Conservation (phyloP, 2,797 vertebrate species). For the Champsocephalus gunnari region DNA sequence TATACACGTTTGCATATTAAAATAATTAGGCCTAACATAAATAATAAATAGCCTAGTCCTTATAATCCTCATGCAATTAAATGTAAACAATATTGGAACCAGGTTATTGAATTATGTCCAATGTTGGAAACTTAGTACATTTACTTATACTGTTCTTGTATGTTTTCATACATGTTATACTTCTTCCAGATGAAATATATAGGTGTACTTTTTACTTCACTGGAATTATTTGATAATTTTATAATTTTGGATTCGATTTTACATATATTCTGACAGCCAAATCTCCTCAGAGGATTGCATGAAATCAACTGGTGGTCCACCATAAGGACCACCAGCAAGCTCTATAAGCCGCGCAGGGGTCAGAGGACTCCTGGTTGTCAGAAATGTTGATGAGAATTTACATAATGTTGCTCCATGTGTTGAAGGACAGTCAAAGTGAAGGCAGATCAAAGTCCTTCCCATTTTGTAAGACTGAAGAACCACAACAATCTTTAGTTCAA, state of each 20-base stretch:
- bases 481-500: not conserved
- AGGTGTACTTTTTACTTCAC: no score
- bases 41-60: no score
- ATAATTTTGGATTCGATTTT: not conserved
- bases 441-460: not conserved
- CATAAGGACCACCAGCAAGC: constrained; percentile 17
- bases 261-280: constrained; percentile 6
- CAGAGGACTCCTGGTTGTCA: constrained; percentile 12
- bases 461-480: not conserved
- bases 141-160: no score
- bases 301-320: constrained; percentile 34
- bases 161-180: no score
- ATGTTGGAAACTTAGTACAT: no score
- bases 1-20: constrained; percentile 6
- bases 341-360: constrained; percentile 2
- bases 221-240: no score
- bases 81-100: no score
- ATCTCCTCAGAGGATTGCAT: not conserved
- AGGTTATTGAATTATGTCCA: no score
- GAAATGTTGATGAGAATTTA: constrained; percentile 14
- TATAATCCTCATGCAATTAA: no score
- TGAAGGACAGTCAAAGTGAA: constrained; percentile 6
- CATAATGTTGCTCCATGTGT: constrained; percentile 2
- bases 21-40: no score
- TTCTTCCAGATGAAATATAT: no score